These are phyloP conservation scores for Apoda limacodes DNA, from an alignment of 2,888 invertebrate species.

Conservation along the genomic window DNA sequence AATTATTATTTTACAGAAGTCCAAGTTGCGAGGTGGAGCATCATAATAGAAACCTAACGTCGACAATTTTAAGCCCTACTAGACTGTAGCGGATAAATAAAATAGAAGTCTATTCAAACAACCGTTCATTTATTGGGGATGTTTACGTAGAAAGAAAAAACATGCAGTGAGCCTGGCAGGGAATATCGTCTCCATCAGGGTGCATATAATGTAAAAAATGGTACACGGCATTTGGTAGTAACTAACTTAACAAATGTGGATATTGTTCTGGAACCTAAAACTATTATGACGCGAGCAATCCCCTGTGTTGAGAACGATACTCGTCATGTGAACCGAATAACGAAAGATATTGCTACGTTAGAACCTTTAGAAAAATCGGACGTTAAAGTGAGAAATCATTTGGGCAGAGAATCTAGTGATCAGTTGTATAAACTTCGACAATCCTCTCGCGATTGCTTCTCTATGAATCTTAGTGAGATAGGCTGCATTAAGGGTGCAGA, in stretches of 20 bases:
- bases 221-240: constrained; percentile 5
- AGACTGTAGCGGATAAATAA: not conserved
- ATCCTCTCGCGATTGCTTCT: too few relatives aligned
- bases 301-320: too few relatives aligned
- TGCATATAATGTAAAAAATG: constrained; percentile 4
- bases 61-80: not conserved
- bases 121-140: constrained; percentile 4
- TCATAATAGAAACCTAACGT: not conserved
- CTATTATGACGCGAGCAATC: too few relatives aligned
- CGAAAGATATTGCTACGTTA: too few relatives aligned
- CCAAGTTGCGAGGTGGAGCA: not conserved
- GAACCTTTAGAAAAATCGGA: too few relatives aligned
- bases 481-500: constrained; percentile 2
- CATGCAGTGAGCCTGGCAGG: constrained; percentile 1
- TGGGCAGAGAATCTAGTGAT: too few relatives aligned
- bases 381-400: too few relatives aligned
- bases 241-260: too few relatives aligned
- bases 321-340: too few relatives aligned
- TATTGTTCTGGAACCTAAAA: too few relatives aligned
- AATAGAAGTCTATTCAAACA: constrained; percentile 1
- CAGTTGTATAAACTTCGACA: too few relatives aligned
- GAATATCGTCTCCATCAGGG: constrained; percentile 10
- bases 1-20: constrained; percentile 5
- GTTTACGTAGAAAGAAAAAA: constrained; percentile 5
- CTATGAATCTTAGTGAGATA: constrained; percentile 1